Evolutionary conservation across 2,797 vertebrate genomes (phyloP).

Genomic region (Diceros bicornis): DNA sequence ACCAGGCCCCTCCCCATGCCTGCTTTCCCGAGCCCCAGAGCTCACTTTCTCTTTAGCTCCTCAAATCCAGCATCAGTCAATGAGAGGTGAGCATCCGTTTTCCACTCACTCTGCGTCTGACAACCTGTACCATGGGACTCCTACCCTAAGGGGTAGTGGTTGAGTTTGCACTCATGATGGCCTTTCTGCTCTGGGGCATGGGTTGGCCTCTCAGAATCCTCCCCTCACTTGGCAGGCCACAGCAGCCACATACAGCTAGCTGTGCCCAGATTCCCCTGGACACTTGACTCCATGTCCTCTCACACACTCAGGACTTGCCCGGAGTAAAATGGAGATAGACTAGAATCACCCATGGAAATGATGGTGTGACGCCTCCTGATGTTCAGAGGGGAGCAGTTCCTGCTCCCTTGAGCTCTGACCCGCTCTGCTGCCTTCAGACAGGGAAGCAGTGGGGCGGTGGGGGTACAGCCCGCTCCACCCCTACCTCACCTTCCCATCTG

Average conservation of each 20-base stretch:
- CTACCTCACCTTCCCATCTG: not conserved
- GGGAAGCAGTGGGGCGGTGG: not conserved
- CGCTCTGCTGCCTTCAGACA: not conserved
- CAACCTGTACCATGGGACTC: fast-evolving
- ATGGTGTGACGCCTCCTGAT: not conserved
- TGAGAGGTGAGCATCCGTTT: fast-evolving
- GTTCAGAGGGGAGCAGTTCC: not conserved
- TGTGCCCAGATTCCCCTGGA: not conserved
- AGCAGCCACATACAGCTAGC: not conserved
- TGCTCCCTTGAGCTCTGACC: not conserved
- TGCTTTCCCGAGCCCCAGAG: not conserved
- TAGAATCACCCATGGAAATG: not conserved
- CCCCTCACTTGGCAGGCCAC: not conserved
- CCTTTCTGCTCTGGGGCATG: not conserved
- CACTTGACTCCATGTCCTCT: not conserved
- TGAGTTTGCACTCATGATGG: not conserved
- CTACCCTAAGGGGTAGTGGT: fast-evolving
- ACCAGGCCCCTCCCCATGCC: not conserved
- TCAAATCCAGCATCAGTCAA: not conserved
- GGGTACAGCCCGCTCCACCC: not conserved
- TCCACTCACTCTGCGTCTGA: not conserved
- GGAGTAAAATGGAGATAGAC: not conserved
- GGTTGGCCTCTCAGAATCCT: not conserved
- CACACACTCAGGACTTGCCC: not conserved
- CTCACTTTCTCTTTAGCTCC: slow-evolving; percentile 55